Evolutionary conservation across 1,140 invertebrate genomes (phyloP), one percentile per base, ranked within the genome.

Genomic region (Apocrypta bakeri): DNA sequence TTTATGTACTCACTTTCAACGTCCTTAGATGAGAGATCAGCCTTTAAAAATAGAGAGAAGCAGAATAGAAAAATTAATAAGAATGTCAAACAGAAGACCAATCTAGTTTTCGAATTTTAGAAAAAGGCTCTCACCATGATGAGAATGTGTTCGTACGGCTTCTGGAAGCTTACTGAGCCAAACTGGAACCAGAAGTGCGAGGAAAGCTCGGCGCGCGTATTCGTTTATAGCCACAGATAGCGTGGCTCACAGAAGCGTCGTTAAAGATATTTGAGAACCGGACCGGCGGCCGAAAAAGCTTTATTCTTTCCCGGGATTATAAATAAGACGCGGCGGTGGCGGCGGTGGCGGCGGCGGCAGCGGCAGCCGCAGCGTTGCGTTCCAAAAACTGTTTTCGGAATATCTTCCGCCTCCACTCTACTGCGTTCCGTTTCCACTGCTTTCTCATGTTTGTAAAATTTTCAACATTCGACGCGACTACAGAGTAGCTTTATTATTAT

Each of bases 131-230:
- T 95, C 91, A 95, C 94, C 94, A 95, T 95, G 93, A 92, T 94
- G 87, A 80, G 85, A 92, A 90, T 29, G 24, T 91, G 81, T 86
- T 90, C 86, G 40, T 84, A 24, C 90, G 93, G 91, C 91, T 92
- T 93, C 92, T 93, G 92, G 93, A 92, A 94, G 93, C 93, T 93
- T 91, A 93, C 93, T 93, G 93, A 93, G 93, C 94, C 93, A 93
- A 94, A 94, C 93, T 92, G 93, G 93, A 94, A 95, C 94, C 94
- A 95, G 94, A 94, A 95, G 94, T 95, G 95, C 94, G 94, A 93
- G 93, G 92, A 92, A n/a, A 90, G 93, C 92, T 92, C 92, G 92
- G 93, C 93, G 92, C 90, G 92, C 92, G 91, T 92, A 92, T 93
- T 93, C 93, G 94, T 95, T 95, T 95, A 95, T 95, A 94, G 92